phyloP scores from a whole-genome alignment of 2,797 vertebrate species.

The Syngnathus rostellatus region DNA sequence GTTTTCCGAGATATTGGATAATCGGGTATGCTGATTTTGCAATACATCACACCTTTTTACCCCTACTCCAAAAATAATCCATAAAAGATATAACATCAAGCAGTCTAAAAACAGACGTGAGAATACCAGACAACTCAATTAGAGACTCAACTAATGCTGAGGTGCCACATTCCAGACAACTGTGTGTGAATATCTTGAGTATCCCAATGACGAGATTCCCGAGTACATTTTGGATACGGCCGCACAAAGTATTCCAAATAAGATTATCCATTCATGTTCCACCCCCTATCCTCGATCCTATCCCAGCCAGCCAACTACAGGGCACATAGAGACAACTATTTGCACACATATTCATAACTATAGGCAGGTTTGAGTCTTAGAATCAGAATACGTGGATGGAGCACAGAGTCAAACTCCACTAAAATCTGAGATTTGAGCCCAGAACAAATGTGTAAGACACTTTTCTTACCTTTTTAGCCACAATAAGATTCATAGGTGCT shows the following conservation, averaged over 20 bases:
- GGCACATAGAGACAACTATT: neutral
- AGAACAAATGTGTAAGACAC: neutral
- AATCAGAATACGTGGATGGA: neutral
- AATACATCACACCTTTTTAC: too few species aligned
- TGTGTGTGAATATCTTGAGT: neutral
- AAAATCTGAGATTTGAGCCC: neutral
- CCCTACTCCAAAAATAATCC: neutral
- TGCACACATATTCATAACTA: neutral
- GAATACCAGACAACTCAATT: neutral
- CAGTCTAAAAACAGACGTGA: neutral
- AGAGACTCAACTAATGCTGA: neutral
- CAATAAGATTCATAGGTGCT: neutral
- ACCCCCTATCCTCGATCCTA: neutral
- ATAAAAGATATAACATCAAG: neutral
- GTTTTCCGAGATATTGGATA: neutral
- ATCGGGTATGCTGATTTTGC: neutral
- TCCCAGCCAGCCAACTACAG: neutral
- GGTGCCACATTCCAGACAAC: neutral
- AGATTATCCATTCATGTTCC: too few species aligned
- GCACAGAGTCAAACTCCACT: neutral
- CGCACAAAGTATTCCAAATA: neutral
- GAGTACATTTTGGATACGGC: neutral
- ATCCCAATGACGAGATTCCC: neutral
- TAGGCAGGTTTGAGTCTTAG: neutral
- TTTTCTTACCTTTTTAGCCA: neutral